Conservation (phyloP, 1,140 invertebrate species). For the Anastrepha obliqua region DNA sequence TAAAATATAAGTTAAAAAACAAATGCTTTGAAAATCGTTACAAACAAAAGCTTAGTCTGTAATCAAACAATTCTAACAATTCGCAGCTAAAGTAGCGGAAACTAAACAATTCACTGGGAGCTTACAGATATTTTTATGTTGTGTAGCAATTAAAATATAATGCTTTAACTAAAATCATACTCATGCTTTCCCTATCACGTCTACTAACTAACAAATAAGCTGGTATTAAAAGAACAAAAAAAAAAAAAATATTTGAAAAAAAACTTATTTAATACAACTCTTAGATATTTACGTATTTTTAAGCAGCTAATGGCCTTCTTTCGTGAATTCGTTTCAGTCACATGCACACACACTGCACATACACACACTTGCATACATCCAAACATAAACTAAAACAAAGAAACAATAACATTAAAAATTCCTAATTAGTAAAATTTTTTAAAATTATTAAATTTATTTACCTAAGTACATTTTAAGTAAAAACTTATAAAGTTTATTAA, state of each 20-base stretch:
- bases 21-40: not conserved
- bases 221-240: not conserved
- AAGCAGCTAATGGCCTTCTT: slow-evolving; percentile 44
- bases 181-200: not conserved
- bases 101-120: not conserved
- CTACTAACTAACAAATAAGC: slow-evolving; percentile 1
- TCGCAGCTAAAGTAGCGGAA: not conserved
- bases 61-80: not conserved
- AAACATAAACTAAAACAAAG: not conserved
- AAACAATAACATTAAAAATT: not conserved
- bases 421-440: slow-evolving; percentile 51
- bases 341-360: not conserved
- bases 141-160: slow-evolving; percentile 4
- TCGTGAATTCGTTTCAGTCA: slow-evolving; percentile 44
- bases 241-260: not conserved
- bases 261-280: not conserved
- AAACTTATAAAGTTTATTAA: slow-evolving; percentile 32
- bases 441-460: slow-evolving; percentile 47
- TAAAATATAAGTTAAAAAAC: not conserved
- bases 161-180: slow-evolving; percentile 25
- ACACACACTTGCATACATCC: not conserved
- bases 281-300: slow-evolving; percentile 43
- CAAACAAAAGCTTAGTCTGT: not conserved
- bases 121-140: not conserved
- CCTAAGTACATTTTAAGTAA: slow-evolving; percentile 30